These are phyloP conservation scores for Mesorhabditis spiculigera DNA, from an alignment of 2,888 invertebrate genomes.

Conservation along the genomic window DNA sequence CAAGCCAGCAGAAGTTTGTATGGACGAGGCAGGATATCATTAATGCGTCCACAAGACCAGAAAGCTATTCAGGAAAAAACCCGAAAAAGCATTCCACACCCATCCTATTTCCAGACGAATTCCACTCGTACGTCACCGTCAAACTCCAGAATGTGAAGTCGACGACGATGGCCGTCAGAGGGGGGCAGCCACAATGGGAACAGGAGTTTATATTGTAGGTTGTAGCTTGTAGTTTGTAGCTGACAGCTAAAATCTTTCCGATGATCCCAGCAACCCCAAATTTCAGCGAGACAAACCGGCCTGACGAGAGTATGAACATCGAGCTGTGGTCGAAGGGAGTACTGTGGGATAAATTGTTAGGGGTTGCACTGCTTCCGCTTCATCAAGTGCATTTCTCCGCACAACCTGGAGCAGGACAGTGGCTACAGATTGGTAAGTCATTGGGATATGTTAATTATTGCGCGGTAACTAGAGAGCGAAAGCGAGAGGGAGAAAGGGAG, in stretches of 20 bases:
- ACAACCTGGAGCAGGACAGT: slow-evolving; percentile 75
- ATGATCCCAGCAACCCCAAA: slow-evolving; percentile 9
- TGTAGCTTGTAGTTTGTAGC: not conserved
- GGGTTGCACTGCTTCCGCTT: slow-evolving; percentile 82
- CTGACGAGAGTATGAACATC: slow-evolving; percentile 85
- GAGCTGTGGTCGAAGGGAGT: slow-evolving; percentile 97
- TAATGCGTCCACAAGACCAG: too few species aligned
- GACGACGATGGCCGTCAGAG: slow-evolving; percentile 92
- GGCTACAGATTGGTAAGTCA: slow-evolving; percentile 74
- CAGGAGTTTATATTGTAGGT: slow-evolving; percentile 98
- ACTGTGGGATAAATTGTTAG: slow-evolving; percentile 91
- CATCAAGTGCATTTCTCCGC: slow-evolving; percentile 1
- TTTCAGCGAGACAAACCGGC: slow-evolving; percentile 86
- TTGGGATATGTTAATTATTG: not conserved
- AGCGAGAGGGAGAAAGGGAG: not conserved
- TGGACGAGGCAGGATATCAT: too few species aligned
- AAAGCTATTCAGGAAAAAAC: too few species aligned
- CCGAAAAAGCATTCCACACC: too few species aligned
- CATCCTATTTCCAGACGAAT: slow-evolving; percentile 67
- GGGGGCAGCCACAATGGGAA: slow-evolving; percentile 92
- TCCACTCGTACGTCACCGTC: slow-evolving; percentile 91
- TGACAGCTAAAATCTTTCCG: slow-evolving; percentile 9
- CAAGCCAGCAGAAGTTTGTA: too few species aligned
- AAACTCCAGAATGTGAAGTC: slow-evolving; percentile 97
- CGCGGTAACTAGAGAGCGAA: slow-evolving; percentile 66